Conservation (phyloP, 2,888 invertebrate genomes). For the Apantesis nais region DNA sequence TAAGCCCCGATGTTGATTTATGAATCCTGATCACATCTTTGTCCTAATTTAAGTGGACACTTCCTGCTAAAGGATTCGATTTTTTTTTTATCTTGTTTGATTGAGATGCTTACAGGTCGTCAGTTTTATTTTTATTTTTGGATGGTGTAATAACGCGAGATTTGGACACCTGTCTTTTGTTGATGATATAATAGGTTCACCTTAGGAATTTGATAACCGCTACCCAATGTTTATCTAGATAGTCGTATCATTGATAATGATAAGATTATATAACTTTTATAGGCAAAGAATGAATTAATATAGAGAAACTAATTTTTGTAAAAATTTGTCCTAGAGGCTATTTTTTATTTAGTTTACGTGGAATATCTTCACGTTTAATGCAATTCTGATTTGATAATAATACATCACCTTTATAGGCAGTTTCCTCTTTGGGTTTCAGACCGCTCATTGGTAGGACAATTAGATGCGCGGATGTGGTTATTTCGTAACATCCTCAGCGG, state of each 20-base stretch:
- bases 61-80: conserved; percentile 49
- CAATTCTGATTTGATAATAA: conserved; percentile 36
- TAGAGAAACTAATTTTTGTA: conserved; percentile 11
- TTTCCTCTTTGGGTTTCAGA: conserved; percentile 42
- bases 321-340: conserved; percentile 2
- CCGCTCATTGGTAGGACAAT: conserved; percentile 58
- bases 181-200: conserved; percentile 26
- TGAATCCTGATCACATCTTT: conserved; percentile 63
- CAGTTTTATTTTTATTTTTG: conserved; percentile 27
- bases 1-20: conserved; percentile 72
- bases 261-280: neutral
- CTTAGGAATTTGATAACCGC: conserved; percentile 42
- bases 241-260: conserved; percentile 27
- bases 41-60: conserved; percentile 56
- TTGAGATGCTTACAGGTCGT: conserved; percentile 9
- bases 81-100: conserved; percentile 24
- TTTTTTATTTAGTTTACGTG: too few species aligned
- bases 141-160: conserved; percentile 28
- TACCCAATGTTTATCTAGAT: conserved; percentile 26
- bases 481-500: conserved; percentile 69
- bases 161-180: conserved; percentile 41
- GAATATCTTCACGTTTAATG: conserved; percentile 25
- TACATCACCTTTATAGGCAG: conserved; percentile 41
- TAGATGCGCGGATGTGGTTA: conserved; percentile 71
- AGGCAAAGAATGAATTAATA: neutral